Base-by-base conservation (phyloP, 2,888 invertebrate species). In the Athripsodes cinereus region DNA sequence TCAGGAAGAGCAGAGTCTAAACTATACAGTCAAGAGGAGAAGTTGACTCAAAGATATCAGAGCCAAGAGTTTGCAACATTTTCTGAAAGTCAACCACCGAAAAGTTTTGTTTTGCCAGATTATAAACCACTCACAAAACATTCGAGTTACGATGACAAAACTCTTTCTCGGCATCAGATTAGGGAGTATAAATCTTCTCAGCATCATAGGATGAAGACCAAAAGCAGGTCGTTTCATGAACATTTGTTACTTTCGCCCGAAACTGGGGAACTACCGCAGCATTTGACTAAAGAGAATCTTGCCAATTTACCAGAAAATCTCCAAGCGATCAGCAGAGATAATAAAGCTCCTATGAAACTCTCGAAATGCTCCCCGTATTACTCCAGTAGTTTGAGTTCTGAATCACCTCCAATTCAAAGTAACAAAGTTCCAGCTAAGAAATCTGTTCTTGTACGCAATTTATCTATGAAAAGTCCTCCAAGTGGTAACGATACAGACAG, bases 401-500 rank as follows among this genome's bases (percentile, higher is more conserved):
- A 87, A 66, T 86, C 87, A 22, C 87, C 87, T 1, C 86, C 87
- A 1, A 82, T 86, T 69, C 81, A 82, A 58, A 79, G 85, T 31
- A 78, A 82, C 51, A 84, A 86, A 66, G 82, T 83, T 5, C 81
- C 84, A 0, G 82, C 82, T 18, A 87, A 86, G 70, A 82, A 82
- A 53, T 82, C 85, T 0, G 67, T 85, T 26, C 72, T 84, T 2
- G 80, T 82, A 61, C 76, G 79, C 64, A 78, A 83, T 63, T 79
- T 82, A 66, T 82, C 84, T 13, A 72, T 85, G 31, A 85, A 86
- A 68, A 86, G 85, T 70, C 86, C 87, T 13, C 86, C 86, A 0
- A 87, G 87, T 67, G 87, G 87, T 58, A 87, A 87, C 65, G 87
- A 87, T 63, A 87, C 87, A 0, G 87, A 87, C 61, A 87, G 87